These are phyloP conservation scores for Tolypeutes matacus DNA, from an alignment of 2,797 vertebrate species.

Conservation along the genomic window DNA sequence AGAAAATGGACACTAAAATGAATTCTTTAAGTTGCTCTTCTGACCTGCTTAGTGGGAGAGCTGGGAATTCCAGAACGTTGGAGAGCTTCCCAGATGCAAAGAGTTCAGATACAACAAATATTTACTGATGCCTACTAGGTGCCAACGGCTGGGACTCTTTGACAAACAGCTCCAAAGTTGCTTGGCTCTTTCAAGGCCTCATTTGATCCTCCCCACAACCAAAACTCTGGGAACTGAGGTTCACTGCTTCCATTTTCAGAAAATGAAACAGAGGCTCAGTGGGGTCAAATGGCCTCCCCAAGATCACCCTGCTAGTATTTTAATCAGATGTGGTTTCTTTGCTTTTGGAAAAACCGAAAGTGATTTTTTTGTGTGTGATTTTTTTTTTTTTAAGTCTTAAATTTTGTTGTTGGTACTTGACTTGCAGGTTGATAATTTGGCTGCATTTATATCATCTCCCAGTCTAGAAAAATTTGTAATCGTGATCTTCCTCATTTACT, in stretches of 20 bases:
- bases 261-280: not conserved
- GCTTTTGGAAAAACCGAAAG: not conserved
- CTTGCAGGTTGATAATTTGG: not conserved
- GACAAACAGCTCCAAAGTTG: slow-evolving; percentile 15
- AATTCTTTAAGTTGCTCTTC: slow-evolving; percentile 59
- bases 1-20: slow-evolving; percentile 39
- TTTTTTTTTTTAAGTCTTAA: not conserved
- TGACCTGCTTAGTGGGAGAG: slow-evolving; percentile 50
- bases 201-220: not conserved
- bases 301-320: not conserved
- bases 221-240: not conserved
- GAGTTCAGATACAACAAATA: slow-evolving; percentile 60
- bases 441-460: not conserved
- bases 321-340: not conserved
- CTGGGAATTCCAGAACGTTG: not conserved
- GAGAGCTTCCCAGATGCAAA: slow-evolving; percentile 69
- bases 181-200: not conserved
- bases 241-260: not conserved
- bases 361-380: not conserved
- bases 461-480: not conserved
- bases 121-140: slow-evolving; percentile 30
- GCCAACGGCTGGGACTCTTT: slow-evolving; percentile 46
- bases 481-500: not conserved
- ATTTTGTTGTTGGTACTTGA: not conserved
- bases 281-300: not conserved